Evolutionary conservation across 2,113 vertebrate genomes (phyloP).

Genomic region (Anoura caudifer): DNA sequence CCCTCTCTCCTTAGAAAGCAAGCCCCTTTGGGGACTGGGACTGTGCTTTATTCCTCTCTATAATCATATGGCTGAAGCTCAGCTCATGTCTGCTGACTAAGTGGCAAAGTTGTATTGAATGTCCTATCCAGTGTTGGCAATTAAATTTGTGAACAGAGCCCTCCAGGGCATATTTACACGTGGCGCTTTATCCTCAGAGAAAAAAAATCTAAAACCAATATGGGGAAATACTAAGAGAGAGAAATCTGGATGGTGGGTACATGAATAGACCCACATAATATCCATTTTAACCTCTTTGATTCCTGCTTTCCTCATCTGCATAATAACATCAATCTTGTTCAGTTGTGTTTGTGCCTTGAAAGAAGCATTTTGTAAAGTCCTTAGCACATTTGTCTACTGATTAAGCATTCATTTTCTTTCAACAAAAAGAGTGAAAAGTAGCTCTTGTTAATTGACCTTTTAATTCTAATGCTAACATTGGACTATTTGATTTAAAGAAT

Average conservation of each 20-base stretch:
- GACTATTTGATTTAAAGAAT: not conserved
- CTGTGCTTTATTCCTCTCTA: not conserved
- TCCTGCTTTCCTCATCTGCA: not conserved
- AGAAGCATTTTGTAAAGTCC: not conserved
- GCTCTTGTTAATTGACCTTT: not conserved
- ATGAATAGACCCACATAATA: not conserved
- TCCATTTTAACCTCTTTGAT: not conserved
- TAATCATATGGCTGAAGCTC: not conserved
- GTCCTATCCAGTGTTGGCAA: not conserved
- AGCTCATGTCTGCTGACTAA: not conserved
- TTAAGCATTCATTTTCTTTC: constrained; percentile 13
- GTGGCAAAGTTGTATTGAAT: not conserved
- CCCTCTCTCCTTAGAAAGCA: not conserved
- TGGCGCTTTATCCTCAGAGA: not conserved
- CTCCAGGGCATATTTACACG: not conserved
- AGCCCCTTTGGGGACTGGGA: not conserved
- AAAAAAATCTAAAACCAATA: not conserved
- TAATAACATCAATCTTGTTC: not conserved
- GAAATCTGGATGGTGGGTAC: not conserved
- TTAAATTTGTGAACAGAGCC: not conserved
- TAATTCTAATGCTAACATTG: not conserved
- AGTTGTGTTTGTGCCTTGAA: not conserved
- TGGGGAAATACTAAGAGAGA: not conserved
- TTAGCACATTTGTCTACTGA: not conserved
- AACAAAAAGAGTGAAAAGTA: not conserved